A percentile compares a stretch with the other conserved stretches of the same genome.
phyloP scores from a whole-genome alignment of 2,113 vertebrate genomes.

The Urocitellus parryii region DNA sequence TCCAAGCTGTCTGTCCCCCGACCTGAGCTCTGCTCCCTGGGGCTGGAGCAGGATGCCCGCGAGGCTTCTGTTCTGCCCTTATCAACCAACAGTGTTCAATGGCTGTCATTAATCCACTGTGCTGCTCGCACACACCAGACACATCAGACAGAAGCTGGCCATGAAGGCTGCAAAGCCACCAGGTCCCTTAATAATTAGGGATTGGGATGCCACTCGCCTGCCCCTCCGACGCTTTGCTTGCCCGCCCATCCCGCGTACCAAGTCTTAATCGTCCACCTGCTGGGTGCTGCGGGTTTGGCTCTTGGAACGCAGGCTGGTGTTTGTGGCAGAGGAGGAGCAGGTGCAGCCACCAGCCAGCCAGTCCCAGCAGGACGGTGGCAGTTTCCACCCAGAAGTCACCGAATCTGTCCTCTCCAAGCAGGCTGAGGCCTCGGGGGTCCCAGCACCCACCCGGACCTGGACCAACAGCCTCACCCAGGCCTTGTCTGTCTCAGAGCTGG shows the following conservation, averaged over 20 bases:
- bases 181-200: neutral
- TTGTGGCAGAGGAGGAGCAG: neutral
- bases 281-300: fast-evolving
- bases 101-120: neutral
- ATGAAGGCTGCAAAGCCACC: neutral
- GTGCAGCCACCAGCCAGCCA: no score
- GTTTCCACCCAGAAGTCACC: no score
- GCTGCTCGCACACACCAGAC: neutral
- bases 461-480: neutral
- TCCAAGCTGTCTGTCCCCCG: neutral
- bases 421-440: no score
- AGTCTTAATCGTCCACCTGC: neutral
- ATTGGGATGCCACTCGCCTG: fast-evolving
- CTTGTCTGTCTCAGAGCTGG: no score
- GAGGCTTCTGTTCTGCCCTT: neutral
- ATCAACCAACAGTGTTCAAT: neutral
- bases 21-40: neutral
- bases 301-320: neutral
- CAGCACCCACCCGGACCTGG: no score
- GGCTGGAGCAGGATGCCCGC: neutral
- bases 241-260: fast-evolving
- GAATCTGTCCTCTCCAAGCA: no score
- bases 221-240: neutral
- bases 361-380: neutral
- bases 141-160: neutral